Percentiles rank a stretch among this genome's conserved stretches.
phyloP scores from a whole-genome alignment of 2,797 vertebrate species.

The Simalia tracyae region DNA sequence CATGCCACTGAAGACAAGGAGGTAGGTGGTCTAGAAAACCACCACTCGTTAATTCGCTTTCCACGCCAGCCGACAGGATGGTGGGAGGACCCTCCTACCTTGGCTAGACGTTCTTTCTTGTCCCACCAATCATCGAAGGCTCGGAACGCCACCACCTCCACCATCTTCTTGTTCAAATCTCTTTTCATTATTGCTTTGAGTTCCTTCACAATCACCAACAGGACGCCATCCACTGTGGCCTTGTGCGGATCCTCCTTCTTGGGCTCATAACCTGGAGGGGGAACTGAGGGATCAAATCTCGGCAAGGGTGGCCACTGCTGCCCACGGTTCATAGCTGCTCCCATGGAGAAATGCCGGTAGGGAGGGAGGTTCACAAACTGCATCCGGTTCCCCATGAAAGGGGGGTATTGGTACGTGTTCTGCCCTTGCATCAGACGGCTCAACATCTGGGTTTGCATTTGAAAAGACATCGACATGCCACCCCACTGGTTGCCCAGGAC shows the following conservation, averaged over 20 bases:
- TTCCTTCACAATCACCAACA: slow-evolving; percentile 94
- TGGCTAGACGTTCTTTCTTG: slow-evolving; percentile 93
- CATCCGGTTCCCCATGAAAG: slow-evolving; percentile 81
- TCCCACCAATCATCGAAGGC: slow-evolving; percentile 99
- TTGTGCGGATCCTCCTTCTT: slow-evolving; percentile 98
- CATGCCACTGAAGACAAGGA: not conserved
- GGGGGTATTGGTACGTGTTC: slow-evolving; percentile 85
- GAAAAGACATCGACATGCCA: slow-evolving; percentile 95
- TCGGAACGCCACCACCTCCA: slow-evolving; percentile 96
- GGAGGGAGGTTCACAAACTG: slow-evolving; percentile 83
- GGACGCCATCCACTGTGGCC: slow-evolving; percentile 93
- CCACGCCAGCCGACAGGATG: not conserved
- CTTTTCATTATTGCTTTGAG: slow-evolving; percentile 99
- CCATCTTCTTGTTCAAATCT: slow-evolving; percentile 98
- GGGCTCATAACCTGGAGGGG: slow-evolving; percentile 89
- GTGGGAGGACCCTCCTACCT: slow-evolving; percentile 74
- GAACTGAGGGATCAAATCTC: slow-evolving; percentile 94
- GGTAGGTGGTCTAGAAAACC: not conserved
- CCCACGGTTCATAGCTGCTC: slow-evolving; percentile 74
- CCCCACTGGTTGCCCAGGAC: slow-evolving; percentile 91
- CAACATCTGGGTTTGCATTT: slow-evolving; percentile 99
- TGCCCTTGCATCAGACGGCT: slow-evolving; percentile 95
- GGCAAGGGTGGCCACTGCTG: slow-evolving; percentile 92
- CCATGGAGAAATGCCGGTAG: slow-evolving; percentile 83
- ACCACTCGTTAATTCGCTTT: not conserved